Percentiles rank a stretch among this genome's conserved stretches.
These are phyloP conservation scores for Torymus tubicola DNA, from an alignment of 2,888 invertebrate genomes.

Conservation along the genomic window DNA sequence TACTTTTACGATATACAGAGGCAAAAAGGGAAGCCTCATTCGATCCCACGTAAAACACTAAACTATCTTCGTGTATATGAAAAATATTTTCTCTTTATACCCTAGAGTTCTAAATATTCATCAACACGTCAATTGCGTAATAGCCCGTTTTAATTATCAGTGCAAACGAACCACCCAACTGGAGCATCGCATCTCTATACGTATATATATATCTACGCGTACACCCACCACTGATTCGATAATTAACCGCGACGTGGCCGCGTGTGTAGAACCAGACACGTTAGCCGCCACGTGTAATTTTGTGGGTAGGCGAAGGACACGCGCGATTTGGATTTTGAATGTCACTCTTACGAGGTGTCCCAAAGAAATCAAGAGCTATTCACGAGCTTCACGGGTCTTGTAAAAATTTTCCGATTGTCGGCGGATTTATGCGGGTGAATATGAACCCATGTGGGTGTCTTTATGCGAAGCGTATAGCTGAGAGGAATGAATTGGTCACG, in stretches of 20 bases:
- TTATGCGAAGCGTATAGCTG: not conserved
- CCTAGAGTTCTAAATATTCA: not conserved
- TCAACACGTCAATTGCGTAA: not conserved
- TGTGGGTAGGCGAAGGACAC: not conserved
- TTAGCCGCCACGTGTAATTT: slow-evolving; percentile 21
- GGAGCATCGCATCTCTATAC: not conserved
- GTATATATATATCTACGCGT: not conserved
- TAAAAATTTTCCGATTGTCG: not conserved
- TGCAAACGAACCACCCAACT: slow-evolving; percentile 13
- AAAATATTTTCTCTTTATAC: too few relatives aligned
- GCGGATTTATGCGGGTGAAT: not conserved
- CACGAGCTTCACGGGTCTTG: not conserved
- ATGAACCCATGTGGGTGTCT: not conserved
- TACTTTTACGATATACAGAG: too few relatives aligned
- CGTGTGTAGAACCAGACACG: not conserved
- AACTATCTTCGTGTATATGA: too few relatives aligned
- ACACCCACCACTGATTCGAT: slow-evolving; percentile 24
- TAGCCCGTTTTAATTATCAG: slow-evolving; percentile 9
- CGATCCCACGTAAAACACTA: too few relatives aligned
- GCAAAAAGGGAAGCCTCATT: too few relatives aligned
- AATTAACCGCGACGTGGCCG: not conserved
- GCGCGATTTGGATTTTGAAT: not conserved
- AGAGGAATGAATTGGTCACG: not conserved
- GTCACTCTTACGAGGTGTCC: not conserved
- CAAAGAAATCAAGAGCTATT: slow-evolving; percentile 29